phyloP scores from a whole-genome alignment of 2,797 vertebrate species.

The Muraenolepis orangiensis region DNA sequence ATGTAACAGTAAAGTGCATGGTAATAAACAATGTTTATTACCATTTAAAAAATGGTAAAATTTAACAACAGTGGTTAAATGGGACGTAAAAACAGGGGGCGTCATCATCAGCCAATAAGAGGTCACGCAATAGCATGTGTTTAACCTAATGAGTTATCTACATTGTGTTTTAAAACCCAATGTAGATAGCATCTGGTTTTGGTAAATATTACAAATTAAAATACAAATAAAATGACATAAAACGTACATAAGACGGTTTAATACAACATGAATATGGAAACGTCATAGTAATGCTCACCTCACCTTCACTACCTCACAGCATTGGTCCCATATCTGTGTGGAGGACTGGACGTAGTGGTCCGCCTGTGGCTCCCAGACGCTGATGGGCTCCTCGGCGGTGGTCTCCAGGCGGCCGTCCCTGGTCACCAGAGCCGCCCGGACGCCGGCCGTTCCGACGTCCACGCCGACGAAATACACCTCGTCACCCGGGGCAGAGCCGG shows the following conservation, averaged over 20 bases:
- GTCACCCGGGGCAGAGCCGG: background rate
- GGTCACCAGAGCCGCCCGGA: slow-evolving; percentile 88
- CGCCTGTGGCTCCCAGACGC: slow-evolving; percentile 81
- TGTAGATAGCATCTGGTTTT: too few relatives aligned
- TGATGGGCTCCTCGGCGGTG: slow-evolving; percentile 79
- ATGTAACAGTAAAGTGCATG: too few relatives aligned
- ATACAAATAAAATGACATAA: too few relatives aligned
- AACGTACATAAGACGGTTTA: background rate
- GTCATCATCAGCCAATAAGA: too few relatives aligned
- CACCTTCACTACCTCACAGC: slow-evolving; percentile 86
- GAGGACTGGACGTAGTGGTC: slow-evolving; percentile 93
- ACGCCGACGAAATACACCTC: slow-evolving; percentile 83
- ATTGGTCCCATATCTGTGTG: slow-evolving; percentile 87
- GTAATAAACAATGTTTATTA: too few relatives aligned
- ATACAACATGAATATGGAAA: background rate
- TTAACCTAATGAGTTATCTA: background rate
- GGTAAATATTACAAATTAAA: too few relatives aligned
- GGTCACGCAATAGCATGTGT: background rate
- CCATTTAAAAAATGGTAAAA: too few relatives aligned
- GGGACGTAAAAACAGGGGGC: too few relatives aligned
- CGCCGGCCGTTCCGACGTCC: slow-evolving; percentile 90
- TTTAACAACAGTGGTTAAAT: too few relatives aligned
- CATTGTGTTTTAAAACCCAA: too few relatives aligned
- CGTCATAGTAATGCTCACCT: background rate
- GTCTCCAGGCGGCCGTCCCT: slow-evolving; percentile 68